Base-by-base conservation (phyloP, 2,113 vertebrate genomes). In the Pristiophorus japonicus region DNA sequence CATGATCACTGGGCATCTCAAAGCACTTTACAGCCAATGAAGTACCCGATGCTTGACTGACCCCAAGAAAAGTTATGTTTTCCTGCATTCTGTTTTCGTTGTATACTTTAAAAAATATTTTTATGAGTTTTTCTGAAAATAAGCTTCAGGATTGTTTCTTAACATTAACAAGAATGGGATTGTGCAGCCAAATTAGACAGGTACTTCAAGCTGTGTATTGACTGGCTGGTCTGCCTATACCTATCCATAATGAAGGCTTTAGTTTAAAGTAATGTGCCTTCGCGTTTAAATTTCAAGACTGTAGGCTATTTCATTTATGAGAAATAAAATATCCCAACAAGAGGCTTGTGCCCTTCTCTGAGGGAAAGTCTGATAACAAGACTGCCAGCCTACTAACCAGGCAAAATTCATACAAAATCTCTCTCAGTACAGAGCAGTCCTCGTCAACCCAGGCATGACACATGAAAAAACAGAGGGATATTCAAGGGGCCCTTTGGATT, bases 361-460 rank as follows among this genome's bases (percentile, higher is more conserved):
- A 70, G n/a, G 30, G 92, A 24, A 93, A 45, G 38, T 93, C 62
- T 51, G 14, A 90, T 66, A 24, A 38, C 63, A 66, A 94, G 62
- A n/a, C 38, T 65, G 34, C 90, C 34, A 92, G 18, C 59, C 45
- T 27, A 22, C 45, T 55, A 10, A 65, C 90, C 90, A 93, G 34
- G 62, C 62, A 93, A 65, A 65, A 63, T 22, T 20, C 47, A n/a
- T 38, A 62, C 55, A 92, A 63, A 63, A 63, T 93, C 27, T 93
- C 34, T 62, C n/a, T 93, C 62, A 62, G 55, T 59, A 18, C 59
- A 38, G 34, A n/a, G 62, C 62, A 93, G 62, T 45, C 91, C 22
- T 94, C 51, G 55, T 59, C 51, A 59, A 59, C 87, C 87, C 51
- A 34, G 51, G 87, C 87, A 90, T 90, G 12, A 90, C 87, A 90